Conservation (phyloP, 2,888 invertebrate species). For the Lutraria lutraria region DNA sequence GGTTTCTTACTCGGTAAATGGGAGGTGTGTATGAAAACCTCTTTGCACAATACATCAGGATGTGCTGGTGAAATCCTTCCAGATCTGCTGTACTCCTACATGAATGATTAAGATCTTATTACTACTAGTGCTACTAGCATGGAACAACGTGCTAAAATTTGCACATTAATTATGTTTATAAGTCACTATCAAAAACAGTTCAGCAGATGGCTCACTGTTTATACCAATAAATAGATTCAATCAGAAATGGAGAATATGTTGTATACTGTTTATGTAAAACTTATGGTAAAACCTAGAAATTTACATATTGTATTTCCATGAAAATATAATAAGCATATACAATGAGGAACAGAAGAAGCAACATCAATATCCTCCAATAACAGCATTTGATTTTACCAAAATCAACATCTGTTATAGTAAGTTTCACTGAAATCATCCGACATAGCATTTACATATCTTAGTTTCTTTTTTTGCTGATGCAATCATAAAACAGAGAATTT, state of each 20-base stretch:
- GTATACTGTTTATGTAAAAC: no score
- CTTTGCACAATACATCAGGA: slow-evolving; percentile 41
- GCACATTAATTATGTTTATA: neutral
- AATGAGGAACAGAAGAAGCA: no score
- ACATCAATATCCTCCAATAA: slow-evolving; percentile 12
- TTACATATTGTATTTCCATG: no score
- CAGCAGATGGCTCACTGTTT: no score
- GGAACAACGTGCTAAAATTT: neutral
- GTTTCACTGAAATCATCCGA: neutral
- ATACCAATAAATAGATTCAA: no score
- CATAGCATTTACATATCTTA: no score
- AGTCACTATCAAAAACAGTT: no score
- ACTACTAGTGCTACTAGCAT: neutral
- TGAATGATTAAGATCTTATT: neutral
- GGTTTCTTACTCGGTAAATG: no score
- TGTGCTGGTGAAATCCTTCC: slow-evolving; percentile 38
- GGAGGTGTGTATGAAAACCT: no score
- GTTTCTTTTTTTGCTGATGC: neutral
- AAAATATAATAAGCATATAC: slow-evolving; percentile 35
- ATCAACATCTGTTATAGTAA: neutral
- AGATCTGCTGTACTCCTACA: slow-evolving; percentile 39
- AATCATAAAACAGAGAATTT: no score
- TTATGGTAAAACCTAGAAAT: no score
- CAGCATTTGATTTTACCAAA: neutral
- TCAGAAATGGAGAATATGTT: no score